Conservation (phyloP, 2,797 vertebrate species). For the Fratercula arctica region DNA sequence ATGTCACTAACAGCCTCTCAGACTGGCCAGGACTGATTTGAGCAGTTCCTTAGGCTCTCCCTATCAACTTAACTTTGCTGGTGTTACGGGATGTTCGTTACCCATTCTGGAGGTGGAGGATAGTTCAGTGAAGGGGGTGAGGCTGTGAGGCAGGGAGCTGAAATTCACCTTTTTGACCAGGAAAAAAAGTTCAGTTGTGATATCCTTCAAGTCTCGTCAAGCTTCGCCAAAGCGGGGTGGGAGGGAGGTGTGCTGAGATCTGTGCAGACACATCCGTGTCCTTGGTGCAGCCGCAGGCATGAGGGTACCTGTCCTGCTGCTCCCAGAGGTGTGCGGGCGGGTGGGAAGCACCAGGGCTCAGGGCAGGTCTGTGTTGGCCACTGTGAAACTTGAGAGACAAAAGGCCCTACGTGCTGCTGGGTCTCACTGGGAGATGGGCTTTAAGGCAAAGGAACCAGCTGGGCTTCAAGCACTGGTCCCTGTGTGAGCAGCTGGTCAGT, state of each 20-base stretch:
- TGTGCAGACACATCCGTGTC: neutral
- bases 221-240: neutral
- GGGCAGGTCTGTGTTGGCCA: neutral
- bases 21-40: neutral
- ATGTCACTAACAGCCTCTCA: neutral
- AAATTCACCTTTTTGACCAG: neutral
- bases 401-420: neutral
- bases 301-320: neutral
- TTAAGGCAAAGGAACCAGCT: neutral
- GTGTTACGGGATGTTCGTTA: neutral
- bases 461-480: neutral
- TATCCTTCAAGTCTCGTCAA: neutral
- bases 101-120: neutral
- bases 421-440: neutral
- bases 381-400: neutral
- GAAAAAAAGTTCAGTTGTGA: neutral
- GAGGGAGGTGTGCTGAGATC: neutral
- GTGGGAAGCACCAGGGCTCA: neutral
- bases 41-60: neutral
- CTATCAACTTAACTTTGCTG: neutral
- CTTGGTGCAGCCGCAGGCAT: neutral
- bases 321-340: neutral
- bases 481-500: neutral
- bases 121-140: neutral
- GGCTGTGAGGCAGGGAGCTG: neutral